Percentiles rank a stretch among this genome's conserved stretches.
Evolutionary conservation across 2,113 vertebrate genomes (phyloP).

Genomic region (Boulengeromyrus knoepffleri): DNA sequence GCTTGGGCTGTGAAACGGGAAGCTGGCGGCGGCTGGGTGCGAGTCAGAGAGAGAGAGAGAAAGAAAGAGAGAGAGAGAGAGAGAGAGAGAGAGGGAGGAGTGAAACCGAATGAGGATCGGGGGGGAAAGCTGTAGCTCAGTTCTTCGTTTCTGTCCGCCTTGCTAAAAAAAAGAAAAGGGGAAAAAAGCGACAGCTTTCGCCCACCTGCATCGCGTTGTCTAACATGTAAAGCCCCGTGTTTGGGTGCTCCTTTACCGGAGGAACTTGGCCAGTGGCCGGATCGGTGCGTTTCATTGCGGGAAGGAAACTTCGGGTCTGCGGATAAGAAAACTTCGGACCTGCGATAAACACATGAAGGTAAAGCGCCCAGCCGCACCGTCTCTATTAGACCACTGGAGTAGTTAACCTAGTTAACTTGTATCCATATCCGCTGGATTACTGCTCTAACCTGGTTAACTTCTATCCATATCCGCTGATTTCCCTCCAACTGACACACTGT

Average conservation of each 20-base stretch:
- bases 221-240: neutral
- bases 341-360: neutral
- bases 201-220: conserved; percentile 33
- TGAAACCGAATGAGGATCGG: conserved; percentile 17
- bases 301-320: neutral
- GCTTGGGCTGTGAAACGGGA: conserved; percentile 19
- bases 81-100: conserved; percentile 15
- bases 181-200: conserved; percentile 30
- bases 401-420: neutral
- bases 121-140: neutral
- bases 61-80: neutral
- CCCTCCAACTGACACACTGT: neutral
- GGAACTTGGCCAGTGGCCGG: neutral
- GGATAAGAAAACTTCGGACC: neutral
- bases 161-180: conserved; percentile 49
- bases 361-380: neutral
- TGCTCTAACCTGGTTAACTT: neutral
- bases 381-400: neutral
- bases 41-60: conserved; percentile 4
- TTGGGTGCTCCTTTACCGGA: neutral
- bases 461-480: neutral
- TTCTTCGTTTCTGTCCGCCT: conserved; percentile 34
- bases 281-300: neutral
- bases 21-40: conserved; percentile 9
- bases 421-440: neutral